Conservation (phyloP, 2,113 vertebrate genomes). For the Aviceda subcristata region DNA sequence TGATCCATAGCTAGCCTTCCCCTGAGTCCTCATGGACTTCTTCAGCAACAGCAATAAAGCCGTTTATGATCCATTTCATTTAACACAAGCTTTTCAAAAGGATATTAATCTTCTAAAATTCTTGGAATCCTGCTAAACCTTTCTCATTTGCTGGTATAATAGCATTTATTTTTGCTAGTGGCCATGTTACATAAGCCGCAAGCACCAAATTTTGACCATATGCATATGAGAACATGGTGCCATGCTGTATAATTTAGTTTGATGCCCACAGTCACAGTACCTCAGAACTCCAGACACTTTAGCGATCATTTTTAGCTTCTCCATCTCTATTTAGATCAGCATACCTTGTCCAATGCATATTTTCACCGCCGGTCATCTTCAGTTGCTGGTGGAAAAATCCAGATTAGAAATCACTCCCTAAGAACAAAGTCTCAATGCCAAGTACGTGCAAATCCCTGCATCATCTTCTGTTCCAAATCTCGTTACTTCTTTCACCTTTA, state of each 20-base stretch:
- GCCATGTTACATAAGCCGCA: not conserved
- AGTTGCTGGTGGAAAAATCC: not conserved
- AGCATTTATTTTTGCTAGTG: not conserved
- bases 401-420: not conserved
- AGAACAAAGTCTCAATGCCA: not conserved
- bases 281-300: not conserved
- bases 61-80: not conserved
- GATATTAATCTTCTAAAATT: not conserved
- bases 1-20: not conserved
- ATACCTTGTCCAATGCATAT: not conserved
- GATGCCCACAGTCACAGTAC: not conserved
- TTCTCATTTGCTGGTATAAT: not conserved
- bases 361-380: not conserved
- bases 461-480: not conserved
- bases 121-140: not conserved
- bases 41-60: not conserved
- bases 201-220: not conserved
- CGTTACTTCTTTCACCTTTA: not conserved
- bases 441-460: not conserved
- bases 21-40: not conserved
- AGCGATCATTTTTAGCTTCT: not conserved
- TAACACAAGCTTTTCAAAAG: not conserved
- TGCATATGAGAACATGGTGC: not conserved
- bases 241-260: not conserved
- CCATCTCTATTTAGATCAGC: not conserved